These are phyloP conservation scores for Xylocampa areola DNA, from an alignment of 2,888 invertebrate genomes.

Conservation along the genomic window DNA sequence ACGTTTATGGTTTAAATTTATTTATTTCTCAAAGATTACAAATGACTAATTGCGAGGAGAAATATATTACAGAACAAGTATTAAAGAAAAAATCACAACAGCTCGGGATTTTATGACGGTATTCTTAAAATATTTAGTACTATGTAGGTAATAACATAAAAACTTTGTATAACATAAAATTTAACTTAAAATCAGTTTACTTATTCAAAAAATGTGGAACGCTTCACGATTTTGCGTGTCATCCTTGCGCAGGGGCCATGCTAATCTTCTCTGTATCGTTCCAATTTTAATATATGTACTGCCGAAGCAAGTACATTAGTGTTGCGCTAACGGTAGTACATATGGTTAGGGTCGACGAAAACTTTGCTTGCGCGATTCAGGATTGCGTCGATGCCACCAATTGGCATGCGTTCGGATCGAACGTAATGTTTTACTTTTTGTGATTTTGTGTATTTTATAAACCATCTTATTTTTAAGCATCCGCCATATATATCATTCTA, in stretches of 20 bases:
- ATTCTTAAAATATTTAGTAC: too few species aligned
- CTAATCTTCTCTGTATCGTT: conserved; percentile 73
- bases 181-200: background rate
- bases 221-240: conserved; percentile 73
- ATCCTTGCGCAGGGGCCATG: conserved; percentile 75
- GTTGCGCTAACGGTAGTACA: accelerated
- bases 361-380: conserved; percentile 52
- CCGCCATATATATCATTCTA: too few species aligned
- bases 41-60: too few species aligned
- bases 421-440: background rate
- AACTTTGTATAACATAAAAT: background rate
- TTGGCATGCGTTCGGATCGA: conserved; percentile 2
- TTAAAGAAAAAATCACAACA: too few species aligned
- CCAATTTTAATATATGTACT: conserved; percentile 74
- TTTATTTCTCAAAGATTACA: too few species aligned
- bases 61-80: too few species aligned
- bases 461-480: background rate
- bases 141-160: background rate
- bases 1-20: too few species aligned
- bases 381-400: background rate
- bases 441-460: background rate
- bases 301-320: conserved; percentile 67
- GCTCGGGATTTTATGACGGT: too few species aligned
- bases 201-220: conserved; percentile 66
- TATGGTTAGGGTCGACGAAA: conserved; percentile 12